These are phyloP conservation scores for Idaea biselata DNA, from an alignment of 2,888 invertebrate genomes.

Conservation along the genomic window DNA sequence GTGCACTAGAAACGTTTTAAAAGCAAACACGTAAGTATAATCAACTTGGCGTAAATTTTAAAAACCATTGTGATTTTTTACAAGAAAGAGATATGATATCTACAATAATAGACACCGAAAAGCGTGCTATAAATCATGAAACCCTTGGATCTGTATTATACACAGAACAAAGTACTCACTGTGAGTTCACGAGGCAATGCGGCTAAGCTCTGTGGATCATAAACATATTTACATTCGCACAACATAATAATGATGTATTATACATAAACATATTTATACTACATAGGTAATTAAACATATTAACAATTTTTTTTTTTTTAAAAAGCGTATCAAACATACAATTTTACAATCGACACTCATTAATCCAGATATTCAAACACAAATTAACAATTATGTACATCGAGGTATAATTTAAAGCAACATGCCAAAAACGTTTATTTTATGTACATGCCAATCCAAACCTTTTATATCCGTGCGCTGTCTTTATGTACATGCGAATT, in stretches of 20 bases:
- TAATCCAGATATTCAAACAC: neutral
- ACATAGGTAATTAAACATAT: neutral
- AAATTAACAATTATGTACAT: neutral
- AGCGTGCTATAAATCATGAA: constrained; percentile 6
- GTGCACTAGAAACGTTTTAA: neutral
- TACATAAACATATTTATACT: constrained; percentile 34
- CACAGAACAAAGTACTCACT: constrained; percentile 81
- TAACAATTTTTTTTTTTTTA: neutral
- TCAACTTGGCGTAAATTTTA: neutral
- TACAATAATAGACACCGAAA: constrained; percentile 2
- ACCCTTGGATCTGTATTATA: constrained; percentile 12
- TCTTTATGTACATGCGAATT: constrained; percentile 15
- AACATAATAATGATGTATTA: constrained; percentile 41
- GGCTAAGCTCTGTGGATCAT: constrained; percentile 88
- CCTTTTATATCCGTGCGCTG: neutral
- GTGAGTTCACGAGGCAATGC: constrained; percentile 89
- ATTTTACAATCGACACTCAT: neutral
- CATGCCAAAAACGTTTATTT: neutral
- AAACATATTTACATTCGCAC: constrained; percentile 76
- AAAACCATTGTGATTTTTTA: neutral
- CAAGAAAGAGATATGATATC: neutral
- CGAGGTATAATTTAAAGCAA: neutral
- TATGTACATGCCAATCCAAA: constrained; percentile 4
- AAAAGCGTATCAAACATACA: neutral
- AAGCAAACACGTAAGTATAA: neutral